These are phyloP conservation scores for Alcedo atthis DNA, from an alignment of 2,797 vertebrate genomes.

Conservation along the genomic window DNA sequence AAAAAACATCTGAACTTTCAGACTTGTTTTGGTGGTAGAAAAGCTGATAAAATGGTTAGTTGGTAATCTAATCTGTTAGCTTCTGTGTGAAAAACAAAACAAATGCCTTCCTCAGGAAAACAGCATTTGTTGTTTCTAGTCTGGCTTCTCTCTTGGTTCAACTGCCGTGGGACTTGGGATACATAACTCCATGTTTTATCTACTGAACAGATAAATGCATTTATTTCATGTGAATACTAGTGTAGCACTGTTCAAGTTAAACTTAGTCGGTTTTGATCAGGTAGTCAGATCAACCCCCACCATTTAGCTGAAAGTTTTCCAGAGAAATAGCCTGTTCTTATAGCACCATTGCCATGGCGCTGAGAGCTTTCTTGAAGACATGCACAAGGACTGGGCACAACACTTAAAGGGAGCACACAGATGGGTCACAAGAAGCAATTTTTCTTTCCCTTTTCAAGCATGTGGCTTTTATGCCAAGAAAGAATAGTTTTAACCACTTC, in stretches of 20 bases:
- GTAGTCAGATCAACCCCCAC: not conserved
- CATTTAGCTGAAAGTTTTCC: not conserved
- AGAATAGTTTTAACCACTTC: not conserved
- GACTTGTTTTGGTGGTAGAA: not conserved
- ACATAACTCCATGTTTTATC: not conserved
- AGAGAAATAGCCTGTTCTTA: accelerated
- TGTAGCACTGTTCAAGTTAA: not conserved
- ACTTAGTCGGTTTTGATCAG: not conserved
- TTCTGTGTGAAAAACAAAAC: not conserved
- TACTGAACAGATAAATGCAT: not conserved
- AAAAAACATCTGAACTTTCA: not conserved
- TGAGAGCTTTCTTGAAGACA: accelerated
- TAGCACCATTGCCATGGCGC: not conserved
- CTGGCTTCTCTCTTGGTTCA: not conserved
- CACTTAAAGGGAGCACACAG: accelerated
- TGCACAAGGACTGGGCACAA: not conserved
- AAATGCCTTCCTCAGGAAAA: not conserved
- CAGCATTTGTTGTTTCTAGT: not conserved
- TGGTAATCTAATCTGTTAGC: not conserved
- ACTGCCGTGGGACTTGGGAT: not conserved
- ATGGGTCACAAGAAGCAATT: not conserved
- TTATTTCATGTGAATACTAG: not conserved
- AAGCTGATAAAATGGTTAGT: not conserved
- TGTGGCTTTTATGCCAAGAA: not conserved
- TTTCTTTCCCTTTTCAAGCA: accelerated